Evolutionary conservation across 2,113 vertebrate species (phyloP).

Genomic region (Aplodontia rufa): DNA sequence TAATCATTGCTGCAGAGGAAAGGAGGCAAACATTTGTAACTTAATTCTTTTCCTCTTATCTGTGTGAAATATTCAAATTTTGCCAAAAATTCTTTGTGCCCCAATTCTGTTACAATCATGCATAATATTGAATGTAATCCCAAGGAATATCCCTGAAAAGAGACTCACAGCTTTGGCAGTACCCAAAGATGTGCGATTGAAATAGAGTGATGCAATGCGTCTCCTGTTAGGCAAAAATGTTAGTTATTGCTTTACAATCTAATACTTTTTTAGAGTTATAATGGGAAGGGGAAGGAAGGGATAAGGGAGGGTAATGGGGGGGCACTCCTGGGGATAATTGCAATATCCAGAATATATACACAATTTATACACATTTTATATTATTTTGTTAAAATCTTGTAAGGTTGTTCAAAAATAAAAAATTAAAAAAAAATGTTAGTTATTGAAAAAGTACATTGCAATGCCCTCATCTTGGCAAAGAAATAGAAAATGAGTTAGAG

Average conservation of each 20-base stretch:
- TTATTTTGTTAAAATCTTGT: too few species aligned
- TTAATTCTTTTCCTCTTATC: constrained; percentile 58
- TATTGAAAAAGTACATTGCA: not conserved
- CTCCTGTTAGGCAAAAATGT: constrained; percentile 23
- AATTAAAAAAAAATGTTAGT: constrained; percentile 12
- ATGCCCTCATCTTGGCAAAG: not conserved
- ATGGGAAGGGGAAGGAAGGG: too few species aligned
- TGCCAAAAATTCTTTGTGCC: constrained; percentile 17
- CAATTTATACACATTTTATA: too few species aligned
- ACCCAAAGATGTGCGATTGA: constrained; percentile 33
- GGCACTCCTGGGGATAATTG: too few species aligned
- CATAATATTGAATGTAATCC: constrained; percentile 49
- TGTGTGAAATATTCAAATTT: constrained; percentile 39
- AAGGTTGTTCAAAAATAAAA: too few species aligned
- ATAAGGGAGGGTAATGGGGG: too few species aligned
- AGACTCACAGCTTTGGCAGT: constrained; percentile 29
- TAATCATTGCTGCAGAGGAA: not conserved
- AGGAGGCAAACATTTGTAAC: constrained; percentile 38
- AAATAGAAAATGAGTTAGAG: constrained; percentile 29
- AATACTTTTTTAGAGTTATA: too few species aligned
- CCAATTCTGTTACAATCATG: constrained; percentile 33
- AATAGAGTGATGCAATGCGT: constrained; percentile 8
- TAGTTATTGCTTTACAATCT: too few species aligned
- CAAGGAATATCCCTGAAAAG: constrained; percentile 47
- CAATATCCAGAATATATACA: too few species aligned